These are phyloP conservation scores for Trypoxylus dichotomus DNA, from an alignment of 1,140 invertebrate genomes.

Conservation along the genomic window DNA sequence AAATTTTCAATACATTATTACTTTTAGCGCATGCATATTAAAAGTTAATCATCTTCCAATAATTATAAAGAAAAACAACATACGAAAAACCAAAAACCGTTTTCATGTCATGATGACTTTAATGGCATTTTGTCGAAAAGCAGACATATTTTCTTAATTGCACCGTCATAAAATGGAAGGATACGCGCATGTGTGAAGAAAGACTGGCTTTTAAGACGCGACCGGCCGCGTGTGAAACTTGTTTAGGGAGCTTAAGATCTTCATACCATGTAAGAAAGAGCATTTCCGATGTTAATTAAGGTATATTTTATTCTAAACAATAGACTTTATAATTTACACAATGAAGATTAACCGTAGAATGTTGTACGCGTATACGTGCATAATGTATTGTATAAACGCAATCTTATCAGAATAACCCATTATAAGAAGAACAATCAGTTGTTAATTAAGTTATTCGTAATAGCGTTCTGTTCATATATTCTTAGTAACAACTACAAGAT, in stretches of 20 bases:
- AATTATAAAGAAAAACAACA: too few relatives aligned
- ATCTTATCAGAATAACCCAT: neutral
- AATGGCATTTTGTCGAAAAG: neutral
- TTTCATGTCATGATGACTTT: too few relatives aligned
- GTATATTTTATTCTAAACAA: neutral
- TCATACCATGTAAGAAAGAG: neutral
- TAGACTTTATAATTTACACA: neutral
- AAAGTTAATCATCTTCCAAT: too few relatives aligned
- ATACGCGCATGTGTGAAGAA: neutral
- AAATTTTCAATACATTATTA: too few relatives aligned
- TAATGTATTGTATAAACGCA: neutral
- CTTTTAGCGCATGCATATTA: too few relatives aligned
- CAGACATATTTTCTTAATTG: conserved; percentile 1
- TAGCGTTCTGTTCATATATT: neutral
- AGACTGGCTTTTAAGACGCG: neutral
- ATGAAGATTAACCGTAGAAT: neutral
- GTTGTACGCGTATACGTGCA: neutral
- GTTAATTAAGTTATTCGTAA: neutral
- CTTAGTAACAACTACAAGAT: neutral
- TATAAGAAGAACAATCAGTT: neutral
- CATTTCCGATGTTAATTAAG: neutral
- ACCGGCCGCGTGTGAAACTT: neutral
- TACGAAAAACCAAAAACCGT: too few relatives aligned
- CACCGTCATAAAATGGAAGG: neutral
- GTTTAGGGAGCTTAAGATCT: neutral